Evolutionary conservation across 1,140 invertebrate species (phyloP), one percentile per base, ranked within the genome.

Genomic region (Drosophila melanogaster): DNA sequence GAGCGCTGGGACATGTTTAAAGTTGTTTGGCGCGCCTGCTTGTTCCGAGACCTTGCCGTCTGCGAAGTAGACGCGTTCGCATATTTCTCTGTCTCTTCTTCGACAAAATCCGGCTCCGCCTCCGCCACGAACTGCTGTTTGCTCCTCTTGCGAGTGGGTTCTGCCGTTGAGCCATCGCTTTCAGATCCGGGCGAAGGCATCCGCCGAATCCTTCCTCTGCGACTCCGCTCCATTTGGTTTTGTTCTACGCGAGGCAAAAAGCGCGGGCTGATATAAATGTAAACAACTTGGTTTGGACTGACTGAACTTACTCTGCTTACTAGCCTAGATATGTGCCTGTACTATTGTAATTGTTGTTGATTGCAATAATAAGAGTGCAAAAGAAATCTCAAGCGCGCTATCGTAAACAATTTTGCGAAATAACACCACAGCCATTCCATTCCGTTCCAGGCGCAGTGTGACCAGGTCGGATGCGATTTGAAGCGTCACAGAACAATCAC

Each of bases 171-270:
- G 19, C 19, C 10, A 22, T 67, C 64, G 59, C 37, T 65, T 3
- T 67, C 64, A 12, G 64, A 66, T n/a, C 26, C 64, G 15, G 58
- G 26, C 26, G 59, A 26, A 0, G 26, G 44, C 8, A 30, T 62
- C 12, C 3, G 26, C 11, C 64, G 64, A 50, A 50, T 33, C 37
- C 44, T 26, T 8, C 44, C 60, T 14, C n/a, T 30, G 8, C n/a
- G 59, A 51, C 44, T 65, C 6, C 60, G 24, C 17, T 67, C 59
- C 64, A 67, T 67, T 62, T 41, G 3, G 17, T 30, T 22, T 41
- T 7, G 10, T 51, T 50, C 19, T 30, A 24, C 40, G 2, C 10
- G 10, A 30, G 17, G 12, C 4, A 43, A 66, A 67, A 65, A 65
- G 58, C 62, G 64, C 64, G 64, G 35, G 64, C 24, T 3, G 11